phyloP scores from a whole-genome alignment of 2,113 vertebrate genomes.

The Sialia sialis region DNA sequence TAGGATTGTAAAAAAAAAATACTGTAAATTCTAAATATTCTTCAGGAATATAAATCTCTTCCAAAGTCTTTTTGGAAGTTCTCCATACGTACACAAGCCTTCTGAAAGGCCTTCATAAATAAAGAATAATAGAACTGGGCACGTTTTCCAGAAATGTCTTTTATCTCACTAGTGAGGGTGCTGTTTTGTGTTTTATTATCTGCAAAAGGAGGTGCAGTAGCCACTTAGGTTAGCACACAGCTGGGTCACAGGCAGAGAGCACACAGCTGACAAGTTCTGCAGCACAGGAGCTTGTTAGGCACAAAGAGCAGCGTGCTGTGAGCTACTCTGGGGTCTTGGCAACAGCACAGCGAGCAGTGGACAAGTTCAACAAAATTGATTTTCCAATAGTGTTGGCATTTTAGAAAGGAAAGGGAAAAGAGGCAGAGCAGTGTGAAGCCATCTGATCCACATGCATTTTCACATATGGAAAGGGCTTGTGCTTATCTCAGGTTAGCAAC shows the following conservation, averaged over 20 bases:
- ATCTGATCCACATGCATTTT: neutral
- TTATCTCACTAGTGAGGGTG: neutral
- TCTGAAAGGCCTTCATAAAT: neutral
- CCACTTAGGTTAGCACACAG: neutral
- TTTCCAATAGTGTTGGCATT: conserved; percentile 23
- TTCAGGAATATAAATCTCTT: neutral
- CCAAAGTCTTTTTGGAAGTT: neutral
- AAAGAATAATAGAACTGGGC: neutral
- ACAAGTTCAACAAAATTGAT: conserved; percentile 1
- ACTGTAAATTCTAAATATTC: neutral
- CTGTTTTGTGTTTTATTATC: neutral
- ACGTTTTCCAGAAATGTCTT: neutral
- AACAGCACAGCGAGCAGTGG: neutral
- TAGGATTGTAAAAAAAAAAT: neutral
- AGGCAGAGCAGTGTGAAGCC: neutral
- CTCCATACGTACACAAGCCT: neutral
- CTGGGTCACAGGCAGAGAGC: neutral
- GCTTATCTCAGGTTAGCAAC: conserved; percentile 20
- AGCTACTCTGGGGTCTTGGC: neutral
- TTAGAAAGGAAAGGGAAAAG: neutral
- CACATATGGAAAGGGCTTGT: neutral
- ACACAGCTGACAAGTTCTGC: neutral
- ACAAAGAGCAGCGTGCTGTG: neutral
- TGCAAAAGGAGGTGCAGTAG: neutral
- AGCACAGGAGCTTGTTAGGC: neutral